Conservation (phyloP, 2,888 invertebrate species). For the Tridacna crocea region DNA sequence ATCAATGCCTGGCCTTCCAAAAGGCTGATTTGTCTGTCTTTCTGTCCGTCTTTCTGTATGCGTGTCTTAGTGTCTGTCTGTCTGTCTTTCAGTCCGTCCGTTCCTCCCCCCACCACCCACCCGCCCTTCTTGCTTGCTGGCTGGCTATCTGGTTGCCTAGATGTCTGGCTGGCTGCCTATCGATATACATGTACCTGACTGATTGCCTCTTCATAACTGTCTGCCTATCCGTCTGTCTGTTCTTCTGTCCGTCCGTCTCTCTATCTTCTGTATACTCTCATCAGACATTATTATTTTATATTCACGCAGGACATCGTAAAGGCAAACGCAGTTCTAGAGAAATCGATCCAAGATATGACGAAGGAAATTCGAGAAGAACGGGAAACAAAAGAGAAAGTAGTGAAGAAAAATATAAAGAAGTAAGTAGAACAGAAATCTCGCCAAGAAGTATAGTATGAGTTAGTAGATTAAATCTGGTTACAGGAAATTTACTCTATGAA, state of each 20-base stretch:
- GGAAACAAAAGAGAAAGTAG: constrained; percentile 43
- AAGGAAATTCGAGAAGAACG: constrained; percentile 42
- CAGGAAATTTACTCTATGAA: neutral
- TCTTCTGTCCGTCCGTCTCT: too few relatives aligned
- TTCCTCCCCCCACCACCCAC: neutral
- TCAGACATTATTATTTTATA: neutral
- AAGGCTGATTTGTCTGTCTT: neutral
- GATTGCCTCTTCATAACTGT: too few relatives aligned
- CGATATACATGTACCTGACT: too few relatives aligned
- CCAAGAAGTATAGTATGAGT: neutral
- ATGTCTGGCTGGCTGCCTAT: too few relatives aligned
- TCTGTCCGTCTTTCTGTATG: neutral
- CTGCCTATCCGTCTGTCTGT: too few relatives aligned
- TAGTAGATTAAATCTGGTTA: neutral
- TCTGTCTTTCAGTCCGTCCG: neutral
- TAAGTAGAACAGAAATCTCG: constrained; percentile 2
- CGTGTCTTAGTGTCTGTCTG: neutral
- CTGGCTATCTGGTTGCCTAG: neutral
- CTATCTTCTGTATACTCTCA: too few relatives aligned
- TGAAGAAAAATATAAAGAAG: constrained; percentile 51
- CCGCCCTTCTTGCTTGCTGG: neutral
- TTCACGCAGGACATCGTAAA: constrained; percentile 46
- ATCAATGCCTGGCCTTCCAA: neutral
- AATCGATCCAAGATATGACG: constrained; percentile 40
- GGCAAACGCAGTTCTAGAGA: constrained; percentile 39